Evolutionary conservation across 2,888 invertebrate genomes (phyloP), one percentile per base, ranked within the genome.

Genomic region (Drosophila neotestacea): DNA sequence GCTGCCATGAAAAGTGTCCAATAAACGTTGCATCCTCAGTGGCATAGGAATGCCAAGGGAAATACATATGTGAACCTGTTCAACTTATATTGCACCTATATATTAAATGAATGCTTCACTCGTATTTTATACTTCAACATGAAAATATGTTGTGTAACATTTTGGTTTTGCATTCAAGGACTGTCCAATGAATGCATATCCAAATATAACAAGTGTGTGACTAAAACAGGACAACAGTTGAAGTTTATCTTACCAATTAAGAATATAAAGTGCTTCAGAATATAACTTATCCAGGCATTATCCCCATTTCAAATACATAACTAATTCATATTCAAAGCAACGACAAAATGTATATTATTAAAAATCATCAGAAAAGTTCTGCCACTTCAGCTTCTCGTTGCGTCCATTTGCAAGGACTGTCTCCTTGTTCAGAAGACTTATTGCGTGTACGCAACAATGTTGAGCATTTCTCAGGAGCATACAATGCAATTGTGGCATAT

Each of bases 1-100:
- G 62, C 64, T 81, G 71, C 64, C 79, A 74, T 69, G 62, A 54
- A 68, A 79, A 58, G 67, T 82, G 85, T 83, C 88, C 80, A 83
- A 88, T 85, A 81, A 84, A 84, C 50, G 73, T 68, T 69, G 58
- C 61, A 54, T 38, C 55, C 54, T 22, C 30, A 34, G 34, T 47
- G 39, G 58, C 34, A 46, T 34, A 36, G n/a, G n/a, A 64, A 41
- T 69, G 56, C 50, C 78, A 65, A 30, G 76, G 64, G 73, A 64
- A 73, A 68, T 52, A 28, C 55, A 42, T 39, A 16, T 28, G 50
- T 32, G 13, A 56, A 22, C 34, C 9, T 58, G 61, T 39, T 44
- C 44, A 59, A 51, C 41, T 30, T 52, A 54, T 71, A 59, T 46
- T 39, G 52, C 72, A 73, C 32, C 46, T 52, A 39, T 60, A 64